Evolutionary conservation across 2,888 invertebrate species (phyloP).

Genomic region (Carpatolechia fugitivella): DNA sequence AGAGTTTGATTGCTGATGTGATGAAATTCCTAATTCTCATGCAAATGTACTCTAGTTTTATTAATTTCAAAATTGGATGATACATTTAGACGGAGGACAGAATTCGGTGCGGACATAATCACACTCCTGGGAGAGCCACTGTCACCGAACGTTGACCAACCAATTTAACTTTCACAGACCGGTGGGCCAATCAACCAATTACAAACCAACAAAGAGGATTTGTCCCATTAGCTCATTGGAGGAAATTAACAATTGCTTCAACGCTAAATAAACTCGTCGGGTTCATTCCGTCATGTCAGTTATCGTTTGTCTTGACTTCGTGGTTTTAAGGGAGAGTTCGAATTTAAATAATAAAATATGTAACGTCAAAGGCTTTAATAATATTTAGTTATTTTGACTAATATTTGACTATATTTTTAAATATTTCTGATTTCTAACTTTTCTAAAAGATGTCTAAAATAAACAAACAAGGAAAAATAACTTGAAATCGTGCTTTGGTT

Average conservation of each 20-base stretch:
- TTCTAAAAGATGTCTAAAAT: too few species aligned
- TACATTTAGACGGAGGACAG: too few species aligned
- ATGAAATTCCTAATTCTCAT: too few species aligned
- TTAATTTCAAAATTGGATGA: not conserved
- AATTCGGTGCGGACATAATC: too few species aligned
- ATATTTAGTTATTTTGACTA: too few species aligned
- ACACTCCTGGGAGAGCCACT: not conserved
- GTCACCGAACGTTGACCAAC: not conserved
- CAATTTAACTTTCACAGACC: conserved; percentile 14
- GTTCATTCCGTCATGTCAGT: conserved; percentile 72
- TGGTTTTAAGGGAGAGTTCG: conserved; percentile 27
- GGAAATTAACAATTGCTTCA: conserved; percentile 78
- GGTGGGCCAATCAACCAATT: conserved; percentile 65
- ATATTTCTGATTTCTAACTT: too few species aligned
- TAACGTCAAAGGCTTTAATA: too few species aligned
- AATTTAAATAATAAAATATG: not conserved
- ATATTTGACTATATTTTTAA: too few species aligned
- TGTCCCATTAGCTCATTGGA: conserved; percentile 74
- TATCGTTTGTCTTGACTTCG: conserved; percentile 58
- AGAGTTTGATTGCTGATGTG: too few species aligned
- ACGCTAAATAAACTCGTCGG: conserved; percentile 73
- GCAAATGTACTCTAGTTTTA: too few species aligned
- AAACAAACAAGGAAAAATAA: too few species aligned
- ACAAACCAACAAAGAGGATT: conserved; percentile 68
- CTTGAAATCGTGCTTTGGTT: too few species aligned